Conservation (phyloP, 2,797 vertebrate genomes). For the Dendrocincla tyrannina region DNA sequence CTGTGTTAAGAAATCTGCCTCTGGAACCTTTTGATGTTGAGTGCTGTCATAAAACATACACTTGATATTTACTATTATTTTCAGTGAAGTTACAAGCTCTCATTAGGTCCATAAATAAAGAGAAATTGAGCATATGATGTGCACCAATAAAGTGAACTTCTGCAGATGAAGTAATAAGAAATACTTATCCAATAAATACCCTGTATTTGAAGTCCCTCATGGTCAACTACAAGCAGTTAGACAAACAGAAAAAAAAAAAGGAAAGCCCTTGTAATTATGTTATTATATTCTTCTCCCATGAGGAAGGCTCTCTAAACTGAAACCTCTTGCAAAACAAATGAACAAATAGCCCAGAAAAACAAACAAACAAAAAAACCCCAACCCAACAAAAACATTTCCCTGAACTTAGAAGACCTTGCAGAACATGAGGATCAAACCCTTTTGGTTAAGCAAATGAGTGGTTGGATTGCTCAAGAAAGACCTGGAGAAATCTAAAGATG, state of each 20-base stretch:
- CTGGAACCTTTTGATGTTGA: background rate
- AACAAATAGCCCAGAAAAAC: background rate
- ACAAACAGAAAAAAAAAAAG: background rate
- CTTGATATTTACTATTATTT: background rate
- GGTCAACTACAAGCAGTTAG: background rate
- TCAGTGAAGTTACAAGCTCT: background rate
- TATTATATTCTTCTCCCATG: background rate
- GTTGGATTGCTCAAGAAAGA: background rate
- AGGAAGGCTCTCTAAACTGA: background rate
- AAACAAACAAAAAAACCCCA: background rate
- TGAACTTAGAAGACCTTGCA: background rate
- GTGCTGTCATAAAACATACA: background rate
- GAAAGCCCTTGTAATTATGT: background rate
- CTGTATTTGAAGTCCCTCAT: background rate
- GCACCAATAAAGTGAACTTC: background rate
- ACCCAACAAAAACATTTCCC: fast-evolving
- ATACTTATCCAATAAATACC: background rate
- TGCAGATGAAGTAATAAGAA: background rate
- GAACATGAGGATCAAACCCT: background rate
- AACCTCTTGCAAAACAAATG: background rate
- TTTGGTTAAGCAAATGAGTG: background rate
- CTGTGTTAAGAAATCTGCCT: background rate
- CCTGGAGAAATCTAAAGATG: background rate
- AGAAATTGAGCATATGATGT: background rate
- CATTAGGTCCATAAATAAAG: background rate